Base-by-base conservation (phyloP, 1,140 invertebrate species). In the Tribolium castaneum region DNA sequence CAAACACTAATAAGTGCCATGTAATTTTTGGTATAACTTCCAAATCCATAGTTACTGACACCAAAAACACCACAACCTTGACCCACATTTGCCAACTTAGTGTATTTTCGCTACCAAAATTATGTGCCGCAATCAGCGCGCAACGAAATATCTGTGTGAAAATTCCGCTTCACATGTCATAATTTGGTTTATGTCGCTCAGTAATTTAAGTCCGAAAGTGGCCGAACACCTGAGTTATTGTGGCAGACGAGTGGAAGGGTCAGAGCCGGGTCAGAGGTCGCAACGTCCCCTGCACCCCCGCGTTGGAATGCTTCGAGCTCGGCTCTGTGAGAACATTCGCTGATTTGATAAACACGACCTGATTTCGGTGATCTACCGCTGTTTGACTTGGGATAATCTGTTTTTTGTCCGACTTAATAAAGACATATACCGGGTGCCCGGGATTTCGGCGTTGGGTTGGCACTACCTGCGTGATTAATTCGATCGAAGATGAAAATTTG, bases 341-440 rank as follows among this genome's bases (percentile, higher is more conserved):
- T 39, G 56, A 39, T 54, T 51, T 54, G 45, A 35, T 74, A 52
- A 62, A 16, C 12, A 25, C 66, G 66, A 45, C 45, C 45, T 70
- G 35, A 22, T 25, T 59, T n/a, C 22, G 5, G 77, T 80, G 79
- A 78, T 80, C 49, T 80, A 80, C 52, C 62, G 79, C 70, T 78
- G 70, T 80, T 81, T 81, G 75, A 79, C 74, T 81, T 81, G 75
- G 71, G 78, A 77, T 81, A 77, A 79, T 79, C 78, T 81, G 77
- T 72, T 81, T 77, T 81, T 80, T 80, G 77, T 81, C 66, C 30
- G 62, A 79, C 77, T 81, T 81, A 79, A 79, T 81, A 81, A 78
- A 81, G 80, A 81, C 77, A 79, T 81, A 81, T 30, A 30, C 25
- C 25, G 25, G 25, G 78, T 49, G 71, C 12, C 12, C 70, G 34